Percentiles rank a stretch among this genome's conserved stretches.
phyloP scores from a whole-genome alignment of 2,797 vertebrate species.

The Lepilemur ruficaudatus region DNA sequence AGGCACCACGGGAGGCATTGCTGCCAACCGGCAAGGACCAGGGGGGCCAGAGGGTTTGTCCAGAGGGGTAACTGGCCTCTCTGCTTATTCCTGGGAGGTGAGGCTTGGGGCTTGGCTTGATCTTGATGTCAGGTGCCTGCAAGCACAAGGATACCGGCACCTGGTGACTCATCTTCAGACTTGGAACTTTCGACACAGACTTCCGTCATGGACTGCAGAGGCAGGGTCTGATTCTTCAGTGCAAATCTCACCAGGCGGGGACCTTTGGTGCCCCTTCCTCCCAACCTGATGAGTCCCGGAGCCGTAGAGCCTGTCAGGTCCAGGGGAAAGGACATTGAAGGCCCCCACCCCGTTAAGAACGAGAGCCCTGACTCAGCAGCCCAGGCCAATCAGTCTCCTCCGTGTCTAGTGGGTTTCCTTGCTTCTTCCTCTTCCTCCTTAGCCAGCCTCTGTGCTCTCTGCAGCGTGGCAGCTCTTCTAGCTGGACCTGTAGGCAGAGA shows the following conservation, averaged over 20 bases:
- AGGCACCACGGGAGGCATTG: neutral
- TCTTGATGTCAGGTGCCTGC: fast-evolving
- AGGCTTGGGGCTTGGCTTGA: neutral
- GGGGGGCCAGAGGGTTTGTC: neutral
- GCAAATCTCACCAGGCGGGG: too few relatives aligned
- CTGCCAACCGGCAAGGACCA: neutral
- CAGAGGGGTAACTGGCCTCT: neutral
- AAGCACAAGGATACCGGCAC: fast-evolving
- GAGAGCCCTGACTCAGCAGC: neutral
- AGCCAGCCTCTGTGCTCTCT: neutral
- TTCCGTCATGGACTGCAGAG: neutral
- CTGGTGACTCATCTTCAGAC: neutral
- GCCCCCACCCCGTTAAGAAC: neutral
- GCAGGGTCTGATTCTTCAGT: neutral
- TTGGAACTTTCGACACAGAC: neutral
- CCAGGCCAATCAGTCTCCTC: neutral
- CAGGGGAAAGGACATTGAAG: neutral
- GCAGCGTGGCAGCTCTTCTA: neutral
- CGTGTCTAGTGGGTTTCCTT: neutral
- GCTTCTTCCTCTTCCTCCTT: neutral
- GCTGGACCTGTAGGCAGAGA: neutral
- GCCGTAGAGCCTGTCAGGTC: neutral
- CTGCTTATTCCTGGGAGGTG: neutral
- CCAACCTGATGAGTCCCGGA: neutral
- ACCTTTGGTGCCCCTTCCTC: neutral